Base-by-base conservation (phyloP, 2,113 vertebrate genomes). In the Propithecus coquereli region DNA sequence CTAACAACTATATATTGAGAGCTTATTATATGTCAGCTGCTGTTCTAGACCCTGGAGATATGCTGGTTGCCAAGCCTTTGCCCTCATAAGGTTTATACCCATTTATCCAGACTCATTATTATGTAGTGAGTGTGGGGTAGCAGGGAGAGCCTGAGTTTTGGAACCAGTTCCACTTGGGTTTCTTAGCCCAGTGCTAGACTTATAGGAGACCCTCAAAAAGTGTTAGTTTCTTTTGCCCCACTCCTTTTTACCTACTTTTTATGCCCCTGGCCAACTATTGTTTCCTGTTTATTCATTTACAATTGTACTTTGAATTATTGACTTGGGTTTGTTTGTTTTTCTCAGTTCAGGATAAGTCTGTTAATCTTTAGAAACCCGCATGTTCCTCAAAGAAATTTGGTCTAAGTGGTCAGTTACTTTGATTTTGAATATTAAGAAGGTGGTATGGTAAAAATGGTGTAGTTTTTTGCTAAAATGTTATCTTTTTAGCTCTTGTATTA, bases 301-400 rank as follows among this genome's bases (percentile, higher is more conserved):
- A 2, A 12, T 57, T 95, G 81, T 37, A 84, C 74, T 95, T 97
- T 96, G 95, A 87, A 74, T 80, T 80, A 40, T 90, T 96, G 85
- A 80, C 70, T 87, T 87, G 70, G 23, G 18, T 68, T 73, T 95
- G 81, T 96, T 25, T 95, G 13, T 94, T 84, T 83, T 84, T 61
- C 43, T 66, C 22, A 61, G 87, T 89, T 90, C 22, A 80, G 68
- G 32, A 90, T 92, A 65, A 97, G 47, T 57, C 76, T 84, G 59
- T 94, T 87, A 87, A 95, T 82, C 74, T 96, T 94, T 94, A 79
- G 68, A 84, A 84, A 85, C 3, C 1, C 30, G 4, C 57, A 37
- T 74, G 57, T 85, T 74, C 43, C 12, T 14, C 47, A 74, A 37
- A 95, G 61, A 81, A n/a, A 34, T 80, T 93, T 93, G n/a, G 27